Conservation (phyloP, 2,797 vertebrate species). For the Galaxias olidus region DNA sequence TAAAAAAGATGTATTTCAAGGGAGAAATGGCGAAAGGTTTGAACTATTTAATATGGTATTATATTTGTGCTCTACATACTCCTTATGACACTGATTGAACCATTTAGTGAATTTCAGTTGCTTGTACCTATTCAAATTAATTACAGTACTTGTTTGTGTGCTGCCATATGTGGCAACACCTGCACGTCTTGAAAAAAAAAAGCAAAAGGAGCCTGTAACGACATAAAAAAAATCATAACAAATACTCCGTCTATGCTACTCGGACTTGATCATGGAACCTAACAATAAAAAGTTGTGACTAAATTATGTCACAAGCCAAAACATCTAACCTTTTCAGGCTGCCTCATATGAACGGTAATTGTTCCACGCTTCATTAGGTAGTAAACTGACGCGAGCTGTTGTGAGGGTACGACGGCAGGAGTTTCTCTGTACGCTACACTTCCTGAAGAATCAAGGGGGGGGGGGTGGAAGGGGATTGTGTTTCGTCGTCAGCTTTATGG, state of each 20-base stretch:
- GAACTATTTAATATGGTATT: slow-evolving; percentile 14
- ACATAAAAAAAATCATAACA: slow-evolving; percentile 40
- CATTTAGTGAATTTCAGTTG: slow-evolving; percentile 54
- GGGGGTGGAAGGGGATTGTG: neutral
- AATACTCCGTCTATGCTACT: slow-evolving; percentile 39
- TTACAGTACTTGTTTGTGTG: too few species aligned
- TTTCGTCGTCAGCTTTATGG: neutral
- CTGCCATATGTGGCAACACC: slow-evolving; percentile 28
- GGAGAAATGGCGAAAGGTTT: slow-evolving; percentile 40
- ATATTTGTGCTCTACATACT: slow-evolving; percentile 21
- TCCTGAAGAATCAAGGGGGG: neutral
- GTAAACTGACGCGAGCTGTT: slow-evolving; percentile 51
- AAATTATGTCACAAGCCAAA: slow-evolving; percentile 44
- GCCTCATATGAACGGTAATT: slow-evolving; percentile 55
- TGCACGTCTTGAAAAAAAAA: slow-evolving; percentile 30
- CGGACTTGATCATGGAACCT: slow-evolving; percentile 54
- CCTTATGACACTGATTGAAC: slow-evolving; percentile 33
- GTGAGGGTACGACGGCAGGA: slow-evolving; percentile 56
- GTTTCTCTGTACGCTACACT: slow-evolving; percentile 37
- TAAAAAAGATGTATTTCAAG: slow-evolving; percentile 60
- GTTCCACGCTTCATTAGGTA: slow-evolving; percentile 58
- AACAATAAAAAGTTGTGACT: slow-evolving; percentile 47
- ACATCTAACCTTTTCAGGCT: slow-evolving; percentile 53
- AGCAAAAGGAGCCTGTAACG: neutral
- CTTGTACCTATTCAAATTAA: neutral